These are phyloP conservation scores for Dendrocopos noguchii DNA, from an alignment of 2,113 vertebrate genomes.

Conservation along the genomic window DNA sequence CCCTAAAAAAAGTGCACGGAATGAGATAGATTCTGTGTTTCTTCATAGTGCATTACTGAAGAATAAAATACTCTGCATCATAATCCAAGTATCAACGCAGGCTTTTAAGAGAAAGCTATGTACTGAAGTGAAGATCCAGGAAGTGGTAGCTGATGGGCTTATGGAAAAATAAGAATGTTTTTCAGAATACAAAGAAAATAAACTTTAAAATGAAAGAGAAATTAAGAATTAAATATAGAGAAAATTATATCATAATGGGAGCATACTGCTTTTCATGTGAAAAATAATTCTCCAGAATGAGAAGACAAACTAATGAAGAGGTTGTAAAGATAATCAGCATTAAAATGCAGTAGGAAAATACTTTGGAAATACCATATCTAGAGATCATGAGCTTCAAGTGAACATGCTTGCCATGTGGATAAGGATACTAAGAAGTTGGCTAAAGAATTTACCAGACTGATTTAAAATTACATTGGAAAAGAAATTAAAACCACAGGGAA, in stretches of 20 bases:
- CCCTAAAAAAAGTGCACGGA: neutral
- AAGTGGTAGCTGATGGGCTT: neutral
- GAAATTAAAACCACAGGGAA: neutral
- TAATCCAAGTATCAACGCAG: neutral
- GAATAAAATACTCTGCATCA: neutral
- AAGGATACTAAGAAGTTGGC: neutral
- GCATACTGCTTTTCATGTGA: neutral
- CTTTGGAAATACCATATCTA: neutral
- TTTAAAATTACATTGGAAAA: conserved; percentile 1
- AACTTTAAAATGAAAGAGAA: neutral
- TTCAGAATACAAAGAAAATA: neutral
- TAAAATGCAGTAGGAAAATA: neutral
- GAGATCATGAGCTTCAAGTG: neutral
- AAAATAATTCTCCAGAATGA: neutral
- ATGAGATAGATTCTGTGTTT: neutral
- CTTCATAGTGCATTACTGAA: neutral
- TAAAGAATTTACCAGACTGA: neutral
- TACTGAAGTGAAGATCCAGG: neutral
- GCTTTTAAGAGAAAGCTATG: neutral
- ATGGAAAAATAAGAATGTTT: neutral
- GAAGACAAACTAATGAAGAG: neutral
- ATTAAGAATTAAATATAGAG: neutral
- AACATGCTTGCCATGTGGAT: neutral
- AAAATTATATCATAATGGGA: neutral
- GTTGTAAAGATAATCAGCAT: neutral